Percentiles rank a stretch among this genome's conserved stretches.
phyloP scores from a whole-genome alignment of 2,797 vertebrate genomes.

The Cirrhinus molitorella region DNA sequence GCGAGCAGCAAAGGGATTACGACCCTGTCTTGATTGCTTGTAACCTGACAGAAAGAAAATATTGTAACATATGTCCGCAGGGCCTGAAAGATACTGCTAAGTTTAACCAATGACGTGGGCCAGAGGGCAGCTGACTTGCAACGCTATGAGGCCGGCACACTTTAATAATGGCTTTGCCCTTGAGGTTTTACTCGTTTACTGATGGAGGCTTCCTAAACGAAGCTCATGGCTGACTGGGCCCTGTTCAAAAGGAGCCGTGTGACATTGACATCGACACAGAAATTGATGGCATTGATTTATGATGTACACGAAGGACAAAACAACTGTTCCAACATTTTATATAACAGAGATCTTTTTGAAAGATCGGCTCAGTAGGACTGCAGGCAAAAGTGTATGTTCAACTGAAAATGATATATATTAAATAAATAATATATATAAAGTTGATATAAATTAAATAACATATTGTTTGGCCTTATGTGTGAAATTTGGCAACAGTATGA shows the following conservation, averaged over 20 bases:
- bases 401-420: too few relatives aligned
- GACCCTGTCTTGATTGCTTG: slow-evolving; percentile 44
- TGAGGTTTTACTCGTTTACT: slow-evolving; percentile 52
- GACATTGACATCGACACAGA: slow-evolving; percentile 46
- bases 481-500: too few relatives aligned
- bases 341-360: neutral
- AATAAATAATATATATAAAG: too few relatives aligned
- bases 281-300: slow-evolving; percentile 49
- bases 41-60: slow-evolving; percentile 36
- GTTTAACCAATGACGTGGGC: slow-evolving; percentile 24
- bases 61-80: slow-evolving; percentile 26
- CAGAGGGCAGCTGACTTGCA: slow-evolving; percentile 25
- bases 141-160: slow-evolving; percentile 8
- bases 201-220: slow-evolving; percentile 51
- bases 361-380: neutral
- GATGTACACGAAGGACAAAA: slow-evolving; percentile 19
- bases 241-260: slow-evolving; percentile 44
- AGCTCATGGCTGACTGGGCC: slow-evolving; percentile 47
- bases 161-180: slow-evolving; percentile 47
- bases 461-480: too few relatives aligned
- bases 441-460: too few relatives aligned
- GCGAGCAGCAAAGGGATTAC: slow-evolving; percentile 10
- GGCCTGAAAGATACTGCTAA: slow-evolving; percentile 26
- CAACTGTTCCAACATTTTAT: slow-evolving; percentile 5
- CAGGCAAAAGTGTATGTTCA: neutral